Percentiles rank a stretch among this genome's conserved stretches.
phyloP scores from a whole-genome alignment of 2,113 vertebrate genomes.

The Malurus alboscapulatus region DNA sequence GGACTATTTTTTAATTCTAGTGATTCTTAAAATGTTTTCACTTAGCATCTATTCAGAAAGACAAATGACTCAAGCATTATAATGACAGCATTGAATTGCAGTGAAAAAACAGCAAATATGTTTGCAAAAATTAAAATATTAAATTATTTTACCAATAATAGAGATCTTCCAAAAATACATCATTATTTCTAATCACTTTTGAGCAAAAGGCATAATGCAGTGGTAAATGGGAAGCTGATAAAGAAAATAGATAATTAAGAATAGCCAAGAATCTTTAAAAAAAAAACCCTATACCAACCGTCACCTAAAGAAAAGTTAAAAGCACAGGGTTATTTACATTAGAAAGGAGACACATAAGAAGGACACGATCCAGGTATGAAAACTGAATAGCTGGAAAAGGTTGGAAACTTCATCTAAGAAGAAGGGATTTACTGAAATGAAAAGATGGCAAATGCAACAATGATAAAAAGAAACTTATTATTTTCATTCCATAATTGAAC shows the following conservation, averaged over 20 bases:
- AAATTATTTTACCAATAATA: neutral
- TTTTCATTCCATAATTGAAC: neutral
- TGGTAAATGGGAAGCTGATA: neutral
- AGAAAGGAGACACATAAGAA: neutral
- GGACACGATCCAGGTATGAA: neutral
- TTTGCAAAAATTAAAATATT: neutral
- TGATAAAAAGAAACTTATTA: neutral
- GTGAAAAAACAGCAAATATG: neutral
- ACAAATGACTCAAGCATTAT: neutral
- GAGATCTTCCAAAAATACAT: neutral
- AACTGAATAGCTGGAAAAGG: neutral
- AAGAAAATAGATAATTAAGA: neutral
- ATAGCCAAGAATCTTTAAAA: neutral
- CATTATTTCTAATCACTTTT: neutral
- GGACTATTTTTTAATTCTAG: neutral
- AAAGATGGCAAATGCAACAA: neutral
- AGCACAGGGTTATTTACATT: constrained; percentile 24
- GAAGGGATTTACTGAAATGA: neutral
- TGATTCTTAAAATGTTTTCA: neutral
- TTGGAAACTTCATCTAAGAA: neutral
- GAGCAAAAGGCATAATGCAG: neutral
- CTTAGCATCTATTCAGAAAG: neutral
- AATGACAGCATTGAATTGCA: neutral
- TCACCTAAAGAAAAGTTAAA: constrained; percentile 13
- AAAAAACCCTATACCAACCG: accelerated